A percentile compares a stretch with the other conserved stretches of the same genome.
Evolutionary conservation across 1,140 invertebrate genomes (phyloP).

Genomic region (Caenorhabditis brenneri): DNA sequence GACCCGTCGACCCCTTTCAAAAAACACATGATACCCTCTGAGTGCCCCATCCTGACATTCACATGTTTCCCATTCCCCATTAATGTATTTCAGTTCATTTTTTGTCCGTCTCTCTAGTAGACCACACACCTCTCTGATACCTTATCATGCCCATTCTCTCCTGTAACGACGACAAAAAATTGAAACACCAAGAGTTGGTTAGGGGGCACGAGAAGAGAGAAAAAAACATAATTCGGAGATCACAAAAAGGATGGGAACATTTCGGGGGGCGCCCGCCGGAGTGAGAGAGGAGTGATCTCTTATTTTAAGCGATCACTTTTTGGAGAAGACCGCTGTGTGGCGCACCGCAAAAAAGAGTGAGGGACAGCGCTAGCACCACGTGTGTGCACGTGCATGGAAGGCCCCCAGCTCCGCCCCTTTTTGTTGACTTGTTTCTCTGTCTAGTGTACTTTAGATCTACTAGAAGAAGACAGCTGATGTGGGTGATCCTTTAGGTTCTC

Average conservation of each 20-base stretch:
- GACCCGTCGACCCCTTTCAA: neutral
- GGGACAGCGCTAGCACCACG: neutral
- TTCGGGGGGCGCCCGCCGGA: neutral
- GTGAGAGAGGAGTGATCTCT: neutral
- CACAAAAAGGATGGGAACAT: constrained; percentile 1
- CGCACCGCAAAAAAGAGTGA: too few relatives aligned
- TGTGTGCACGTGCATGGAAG: neutral
- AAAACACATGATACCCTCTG: neutral
- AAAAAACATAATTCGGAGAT: neutral
- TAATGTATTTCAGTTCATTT: neutral
- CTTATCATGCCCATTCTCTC: neutral
- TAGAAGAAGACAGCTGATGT: neutral
- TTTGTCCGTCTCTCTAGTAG: neutral
- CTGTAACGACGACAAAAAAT: neutral
- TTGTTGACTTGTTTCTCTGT: constrained; percentile 42
- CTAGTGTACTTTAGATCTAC: constrained; percentile 21
- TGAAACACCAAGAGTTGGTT: neutral
- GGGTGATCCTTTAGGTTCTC: too few relatives aligned
- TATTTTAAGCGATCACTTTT: constrained; percentile 18
- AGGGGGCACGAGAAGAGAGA: neutral
- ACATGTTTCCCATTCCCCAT: neutral
- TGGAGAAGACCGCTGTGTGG: too few relatives aligned
- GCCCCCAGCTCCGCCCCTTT: neutral
- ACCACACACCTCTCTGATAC: constrained; percentile 15
- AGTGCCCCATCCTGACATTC: neutral